These are phyloP conservation scores for Dicerorhinus sumatrensis DNA, from an alignment of 2,113 vertebrate genomes.

Conservation along the genomic window DNA sequence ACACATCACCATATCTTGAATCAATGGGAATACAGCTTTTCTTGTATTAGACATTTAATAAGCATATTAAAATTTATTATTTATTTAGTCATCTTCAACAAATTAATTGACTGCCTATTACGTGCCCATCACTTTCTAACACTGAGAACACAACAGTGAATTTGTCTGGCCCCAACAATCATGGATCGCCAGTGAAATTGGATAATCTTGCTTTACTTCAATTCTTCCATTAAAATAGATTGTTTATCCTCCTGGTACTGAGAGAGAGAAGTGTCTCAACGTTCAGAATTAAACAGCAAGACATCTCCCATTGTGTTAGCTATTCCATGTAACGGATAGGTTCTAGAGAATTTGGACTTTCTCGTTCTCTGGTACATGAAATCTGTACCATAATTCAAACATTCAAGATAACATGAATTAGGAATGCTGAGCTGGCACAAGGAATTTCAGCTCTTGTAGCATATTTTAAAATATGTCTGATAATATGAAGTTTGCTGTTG, in stretches of 20 bases:
- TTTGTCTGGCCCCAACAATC: background rate
- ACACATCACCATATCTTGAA: background rate
- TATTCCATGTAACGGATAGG: background rate
- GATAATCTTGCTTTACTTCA: background rate
- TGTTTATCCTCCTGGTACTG: background rate
- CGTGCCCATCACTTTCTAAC: background rate
- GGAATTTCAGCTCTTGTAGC: conserved; percentile 51
- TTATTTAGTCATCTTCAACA: background rate
- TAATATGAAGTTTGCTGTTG: conserved; percentile 62
- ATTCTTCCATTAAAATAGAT: background rate
- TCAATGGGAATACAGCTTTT: background rate
- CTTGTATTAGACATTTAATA: background rate
- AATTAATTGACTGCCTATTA: background rate
- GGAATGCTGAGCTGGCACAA: conserved; percentile 7
- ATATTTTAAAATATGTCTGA: conserved; percentile 58
- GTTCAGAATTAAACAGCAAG: background rate
- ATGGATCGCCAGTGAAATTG: background rate
- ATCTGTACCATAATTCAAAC: conserved; percentile 66
- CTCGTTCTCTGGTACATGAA: background rate
- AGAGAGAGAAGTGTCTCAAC: background rate
- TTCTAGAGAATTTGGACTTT: background rate
- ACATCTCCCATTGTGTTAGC: background rate
- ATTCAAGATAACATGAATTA: conserved; percentile 54
- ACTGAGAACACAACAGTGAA: background rate
- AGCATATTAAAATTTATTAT: background rate